Conservation (phyloP, 1,140 invertebrate species). For the Babylonia areolata region DNA sequence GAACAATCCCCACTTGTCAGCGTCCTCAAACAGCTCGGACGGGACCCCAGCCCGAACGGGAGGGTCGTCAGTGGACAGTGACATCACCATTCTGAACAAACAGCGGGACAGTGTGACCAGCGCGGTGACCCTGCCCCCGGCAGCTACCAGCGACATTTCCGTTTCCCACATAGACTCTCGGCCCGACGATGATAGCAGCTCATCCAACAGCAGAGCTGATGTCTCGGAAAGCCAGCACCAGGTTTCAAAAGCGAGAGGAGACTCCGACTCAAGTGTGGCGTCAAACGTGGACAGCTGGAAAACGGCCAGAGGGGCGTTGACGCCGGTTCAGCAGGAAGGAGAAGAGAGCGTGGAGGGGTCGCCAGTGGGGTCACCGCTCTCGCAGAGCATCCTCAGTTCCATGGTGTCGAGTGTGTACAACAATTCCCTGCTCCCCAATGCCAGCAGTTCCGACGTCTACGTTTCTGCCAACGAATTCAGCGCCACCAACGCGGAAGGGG, state of each 20-base stretch:
- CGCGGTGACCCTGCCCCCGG: constrained; percentile 56
- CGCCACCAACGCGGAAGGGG: background rate
- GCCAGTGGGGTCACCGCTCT: constrained; percentile 63
- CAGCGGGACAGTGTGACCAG: constrained; percentile 63
- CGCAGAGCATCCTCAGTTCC: constrained; percentile 64
- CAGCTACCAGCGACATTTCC: too few relatives aligned
- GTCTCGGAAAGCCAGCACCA: background rate
- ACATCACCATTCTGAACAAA: constrained; percentile 69
- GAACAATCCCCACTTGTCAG: background rate
- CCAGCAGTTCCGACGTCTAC: constrained; percentile 5
- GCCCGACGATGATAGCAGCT: background rate
- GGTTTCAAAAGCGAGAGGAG: too few relatives aligned
- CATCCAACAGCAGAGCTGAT: too few relatives aligned
- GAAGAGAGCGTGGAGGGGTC: constrained; percentile 43
- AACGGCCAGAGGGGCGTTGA: background rate
- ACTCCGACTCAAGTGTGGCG: too few relatives aligned
- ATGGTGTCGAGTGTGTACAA: constrained; percentile 73
- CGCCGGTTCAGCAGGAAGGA: constrained; percentile 1
- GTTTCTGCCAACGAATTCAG: background rate
- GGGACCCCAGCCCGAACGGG: background rate
- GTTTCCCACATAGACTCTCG: constrained; percentile 3
- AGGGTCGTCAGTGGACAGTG: constrained; percentile 65
- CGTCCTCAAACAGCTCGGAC: background rate
- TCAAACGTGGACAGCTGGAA: too few relatives aligned
- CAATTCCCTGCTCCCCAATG: constrained; percentile 50